Percentiles rank a stretch among this genome's conserved stretches.
phyloP scores from a whole-genome alignment of 2,888 invertebrate genomes.

The Heliconius sara region DNA sequence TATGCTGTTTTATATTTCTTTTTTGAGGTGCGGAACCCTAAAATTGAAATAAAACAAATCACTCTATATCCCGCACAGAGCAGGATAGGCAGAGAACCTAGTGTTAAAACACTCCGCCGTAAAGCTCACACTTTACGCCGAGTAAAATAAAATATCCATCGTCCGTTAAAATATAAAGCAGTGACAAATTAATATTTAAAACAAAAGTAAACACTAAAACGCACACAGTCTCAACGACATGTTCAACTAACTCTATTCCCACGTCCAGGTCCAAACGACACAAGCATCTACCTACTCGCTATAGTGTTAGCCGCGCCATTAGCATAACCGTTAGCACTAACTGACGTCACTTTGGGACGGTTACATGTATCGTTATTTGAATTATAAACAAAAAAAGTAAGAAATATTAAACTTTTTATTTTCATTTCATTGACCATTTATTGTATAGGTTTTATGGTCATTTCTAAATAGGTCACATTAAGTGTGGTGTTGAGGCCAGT shows the following conservation, averaged over 20 bases:
- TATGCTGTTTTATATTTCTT: too few species aligned
- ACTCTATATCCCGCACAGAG: neutral
- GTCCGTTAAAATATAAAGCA: too few species aligned
- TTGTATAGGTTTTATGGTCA: too few species aligned
- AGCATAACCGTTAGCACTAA: constrained; percentile 36
- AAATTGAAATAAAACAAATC: neutral
- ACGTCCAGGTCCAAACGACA: constrained; percentile 19
- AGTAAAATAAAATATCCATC: too few species aligned
- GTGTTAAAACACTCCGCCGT: neutral
- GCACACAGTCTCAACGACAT: neutral
- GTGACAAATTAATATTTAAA: neutral
- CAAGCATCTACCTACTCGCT: neutral
- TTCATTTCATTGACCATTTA: too few species aligned
- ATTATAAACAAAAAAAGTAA: neutral
- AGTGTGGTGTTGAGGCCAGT: too few species aligned
- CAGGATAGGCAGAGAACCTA: neutral
- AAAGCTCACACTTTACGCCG: too few species aligned
- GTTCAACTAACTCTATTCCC: constrained; percentile 32
- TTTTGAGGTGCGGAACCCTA: too few species aligned
- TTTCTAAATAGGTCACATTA: too few species aligned
- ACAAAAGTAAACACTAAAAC: neutral
- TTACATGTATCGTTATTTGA: constrained; percentile 17
- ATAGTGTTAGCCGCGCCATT: constrained; percentile 21
- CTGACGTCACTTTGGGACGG: constrained; percentile 17
- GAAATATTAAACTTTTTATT: neutral